Evolutionary conservation across 64 coral and sea anemone species (phyloP), one percentile per base, ranked within the genome.

Genomic region (Porites australiensis): DNA sequence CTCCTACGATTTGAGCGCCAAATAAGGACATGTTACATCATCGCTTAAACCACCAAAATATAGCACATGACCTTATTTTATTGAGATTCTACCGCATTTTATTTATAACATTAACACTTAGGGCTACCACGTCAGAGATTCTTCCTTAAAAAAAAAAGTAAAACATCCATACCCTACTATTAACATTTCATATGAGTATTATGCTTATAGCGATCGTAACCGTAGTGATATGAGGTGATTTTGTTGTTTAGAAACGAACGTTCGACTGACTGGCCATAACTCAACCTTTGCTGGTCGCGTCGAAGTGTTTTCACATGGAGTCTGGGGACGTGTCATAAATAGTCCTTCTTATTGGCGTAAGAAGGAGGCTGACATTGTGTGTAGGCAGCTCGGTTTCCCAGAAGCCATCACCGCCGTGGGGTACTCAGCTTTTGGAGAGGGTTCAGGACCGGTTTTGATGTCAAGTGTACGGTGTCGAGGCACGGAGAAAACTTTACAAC

Each of bases 331-430:
- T 63, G 58, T 82, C 23, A 3, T 5, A 5, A 14, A 43, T 13
- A 16, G 0, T 50, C 51, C 9, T 11, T 0, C 0, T 1, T 8
- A 37, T 47, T 63, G 79, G 79, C 14, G 16, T 64, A 14, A 63
- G 47, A 64, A 61, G 27, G 79, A 82, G 44, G 79, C 79, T 82
- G 58, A 22, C 10, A 59, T 82, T 59, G 79, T 82, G 7, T 82
- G 79, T 37, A 63, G 79, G 4, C 79, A 82, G 58, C 58, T 82
- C 15, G 79, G 79, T 18, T 82, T 82, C 58, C 58, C 57, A 82
- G 79, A 59, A 63, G 57, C 54, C 77, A 44, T 80, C 54, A 61
- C 77, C 1, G 77, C 77, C 2, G 54, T 80, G 11, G 61, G 52
- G 4, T 16, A 44, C 15, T 18, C 77, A 44, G 2, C 77, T 0